A percentile compares a stretch with the other conserved stretches of the same genome.
phyloP scores from a whole-genome alignment of 1,140 invertebrate species.

The Laupala kohalensis region DNA sequence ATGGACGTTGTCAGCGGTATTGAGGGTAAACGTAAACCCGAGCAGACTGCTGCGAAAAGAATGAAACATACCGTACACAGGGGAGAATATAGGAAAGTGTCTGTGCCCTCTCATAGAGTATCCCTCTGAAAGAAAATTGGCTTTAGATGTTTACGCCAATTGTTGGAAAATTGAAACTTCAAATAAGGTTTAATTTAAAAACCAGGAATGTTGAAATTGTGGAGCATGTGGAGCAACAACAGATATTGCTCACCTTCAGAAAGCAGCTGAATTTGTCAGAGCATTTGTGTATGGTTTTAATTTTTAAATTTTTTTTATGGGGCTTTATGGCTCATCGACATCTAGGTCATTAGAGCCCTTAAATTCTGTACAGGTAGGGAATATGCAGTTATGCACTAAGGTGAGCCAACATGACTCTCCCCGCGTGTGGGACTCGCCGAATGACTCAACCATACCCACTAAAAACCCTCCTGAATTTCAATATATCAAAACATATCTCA shows the following conservation, averaged over 20 bases:
- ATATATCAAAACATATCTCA: too few relatives aligned
- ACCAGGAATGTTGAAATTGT: constrained; percentile 80
- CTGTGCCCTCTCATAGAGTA: constrained; percentile 69
- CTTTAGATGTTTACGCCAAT: constrained; percentile 92
- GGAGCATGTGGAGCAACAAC: constrained; percentile 60
- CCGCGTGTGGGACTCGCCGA: too few relatives aligned
- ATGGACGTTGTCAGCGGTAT: constrained; percentile 49
- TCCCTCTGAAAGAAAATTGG: constrained; percentile 93
- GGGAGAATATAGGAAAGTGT: constrained; percentile 44
- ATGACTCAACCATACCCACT: too few relatives aligned
- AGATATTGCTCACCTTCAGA: constrained; percentile 86
- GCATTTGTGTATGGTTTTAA: constrained; percentile 90
- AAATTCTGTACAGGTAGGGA: too few relatives aligned
- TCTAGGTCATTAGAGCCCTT: too few relatives aligned
- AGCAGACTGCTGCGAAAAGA: constrained; percentile 33
- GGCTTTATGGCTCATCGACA: too few relatives aligned
- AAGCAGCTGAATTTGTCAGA: constrained; percentile 95
- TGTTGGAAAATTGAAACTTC: constrained; percentile 87
- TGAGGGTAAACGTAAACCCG: constrained; percentile 37
- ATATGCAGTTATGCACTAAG: too few relatives aligned
- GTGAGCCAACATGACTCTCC: too few relatives aligned
- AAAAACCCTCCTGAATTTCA: too few relatives aligned
- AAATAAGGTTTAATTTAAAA: constrained; percentile 91
- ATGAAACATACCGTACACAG: constrained; percentile 31
- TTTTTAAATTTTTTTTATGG: too few relatives aligned